Conservation (phyloP, 2,797 vertebrate genomes). For the Tragelaphus oryx region DNA sequence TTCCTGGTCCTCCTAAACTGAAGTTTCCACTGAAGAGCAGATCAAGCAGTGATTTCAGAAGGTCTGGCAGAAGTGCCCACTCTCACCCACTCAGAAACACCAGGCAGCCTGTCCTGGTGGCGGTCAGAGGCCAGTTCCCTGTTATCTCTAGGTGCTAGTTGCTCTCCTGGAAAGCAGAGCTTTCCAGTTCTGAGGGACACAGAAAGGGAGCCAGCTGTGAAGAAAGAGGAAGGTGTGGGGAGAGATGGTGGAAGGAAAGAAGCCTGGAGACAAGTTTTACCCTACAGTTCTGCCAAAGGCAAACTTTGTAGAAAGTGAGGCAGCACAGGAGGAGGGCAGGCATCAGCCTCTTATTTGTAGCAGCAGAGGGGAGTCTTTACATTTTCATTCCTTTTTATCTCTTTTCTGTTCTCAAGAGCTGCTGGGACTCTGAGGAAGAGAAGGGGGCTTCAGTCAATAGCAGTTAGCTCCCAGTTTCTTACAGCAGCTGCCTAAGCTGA, state of each 20-base stretch:
- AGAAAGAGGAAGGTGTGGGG: background rate
- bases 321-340: background rate
- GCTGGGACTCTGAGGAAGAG: background rate
- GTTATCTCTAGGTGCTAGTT: background rate
- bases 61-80: background rate
- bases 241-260: background rate
- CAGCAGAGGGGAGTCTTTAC: background rate
- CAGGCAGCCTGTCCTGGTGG: background rate
- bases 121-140: background rate
- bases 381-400: background rate
- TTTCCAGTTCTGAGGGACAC: background rate
- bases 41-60: background rate
- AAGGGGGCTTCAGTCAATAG: background rate
- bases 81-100: background rate
- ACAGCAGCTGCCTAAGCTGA: background rate
- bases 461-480: slow-evolving; percentile 20
- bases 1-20: background rate
- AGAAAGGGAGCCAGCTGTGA: background rate
- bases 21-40: background rate
- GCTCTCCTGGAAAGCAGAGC: background rate
- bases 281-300: background rate
- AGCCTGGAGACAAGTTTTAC: background rate
- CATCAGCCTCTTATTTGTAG: background rate
- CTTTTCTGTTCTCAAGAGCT: background rate
- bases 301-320: background rate